Evolutionary conservation across 1,140 invertebrate species (phyloP), one percentile per base, ranked within the genome.

Genomic region (Hetaerina americana): DNA sequence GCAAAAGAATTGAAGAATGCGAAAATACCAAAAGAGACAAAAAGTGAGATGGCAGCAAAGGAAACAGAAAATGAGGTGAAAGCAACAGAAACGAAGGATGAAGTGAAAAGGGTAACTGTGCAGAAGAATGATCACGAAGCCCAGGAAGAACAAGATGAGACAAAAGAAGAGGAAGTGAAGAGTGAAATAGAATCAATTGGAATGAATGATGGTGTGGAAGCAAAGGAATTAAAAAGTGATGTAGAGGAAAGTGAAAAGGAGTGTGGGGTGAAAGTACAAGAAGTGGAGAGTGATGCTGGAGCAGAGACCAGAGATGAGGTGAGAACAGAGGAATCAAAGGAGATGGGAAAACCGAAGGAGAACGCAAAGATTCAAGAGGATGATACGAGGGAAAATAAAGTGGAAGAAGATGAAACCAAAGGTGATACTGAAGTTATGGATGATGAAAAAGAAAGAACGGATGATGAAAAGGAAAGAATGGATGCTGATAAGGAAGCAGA

Each of bases 371-470:
- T 5, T 57, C 15, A 57, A 57, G 40, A 66, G 12, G 71, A 75
- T 71, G 66, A 27, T 24, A 27, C 67, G 27, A 40, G 66, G 29
- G 69, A 28, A 70, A 71, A 75, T 69, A 80, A 82, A 73, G 81
- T 80, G 71, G 74, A 77, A 27, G 75, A 76, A 68, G 75, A 71
- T 40, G 72, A 75, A 71, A 27, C 18, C 67, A 40, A 28, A 27
- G 49, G 18, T n/a, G 29, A 24, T 27, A 66, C 18, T 57, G 40
- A 68, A 66, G 72, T 70, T 6, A 27, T 68, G 25, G 69, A 72
- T 24, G 49, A 71, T 8, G 71, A 74, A 69, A 71, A 73, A 68
- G 68, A 70, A 49, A 73, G 73, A 24, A 66, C 26, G 40, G 66
- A 72, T 31, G 57, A 73, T 40, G 69, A 74, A 57, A 66, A 74